A percentile compares a stretch with the other conserved stretches of the same genome.
These are phyloP conservation scores for Cheilosia vulpina DNA, from an alignment of 2,888 invertebrate genomes.

Conservation along the genomic window DNA sequence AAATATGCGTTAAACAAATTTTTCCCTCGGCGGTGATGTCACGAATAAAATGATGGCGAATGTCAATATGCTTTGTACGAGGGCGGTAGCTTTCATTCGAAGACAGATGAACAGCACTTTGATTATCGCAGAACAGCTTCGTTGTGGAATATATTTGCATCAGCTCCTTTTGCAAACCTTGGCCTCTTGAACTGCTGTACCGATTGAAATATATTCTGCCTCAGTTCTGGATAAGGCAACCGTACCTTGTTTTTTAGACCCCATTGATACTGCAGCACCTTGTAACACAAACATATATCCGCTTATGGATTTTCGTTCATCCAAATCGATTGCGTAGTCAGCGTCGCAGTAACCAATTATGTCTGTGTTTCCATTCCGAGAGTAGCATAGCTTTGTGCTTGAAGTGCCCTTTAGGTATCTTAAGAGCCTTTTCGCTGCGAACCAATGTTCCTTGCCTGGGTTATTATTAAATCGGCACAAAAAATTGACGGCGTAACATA, in stretches of 20 bases:
- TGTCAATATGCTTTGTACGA: neutral
- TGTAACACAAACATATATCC: conserved; percentile 4
- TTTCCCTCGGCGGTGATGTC: neutral
- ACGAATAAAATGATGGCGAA: neutral
- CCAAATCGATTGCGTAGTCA: neutral
- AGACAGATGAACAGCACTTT: neutral
- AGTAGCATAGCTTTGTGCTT: too few relatives aligned
- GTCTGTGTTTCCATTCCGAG: too few relatives aligned
- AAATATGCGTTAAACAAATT: neutral
- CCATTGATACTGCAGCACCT: too few relatives aligned
- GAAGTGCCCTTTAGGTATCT: too few relatives aligned
- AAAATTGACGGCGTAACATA: conserved; percentile 7
- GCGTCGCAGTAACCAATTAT: neutral
- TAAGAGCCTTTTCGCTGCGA: too few relatives aligned
- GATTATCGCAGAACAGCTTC: conserved; percentile 14
- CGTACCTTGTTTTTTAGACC: conserved; percentile 1
- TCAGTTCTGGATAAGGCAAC: neutral
- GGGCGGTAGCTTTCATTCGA: neutral
- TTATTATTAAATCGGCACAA: conserved; percentile 3
- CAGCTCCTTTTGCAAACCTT: neutral
- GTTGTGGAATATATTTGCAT: neutral
- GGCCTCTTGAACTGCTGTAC: conserved; percentile 1
- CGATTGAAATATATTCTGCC: too few relatives aligned
- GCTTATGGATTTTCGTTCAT: conserved; percentile 9
- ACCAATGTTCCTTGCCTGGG: neutral